phyloP scores from a whole-genome alignment of 2,113 vertebrate species.

The Phrynosoma platyrhinos region DNA sequence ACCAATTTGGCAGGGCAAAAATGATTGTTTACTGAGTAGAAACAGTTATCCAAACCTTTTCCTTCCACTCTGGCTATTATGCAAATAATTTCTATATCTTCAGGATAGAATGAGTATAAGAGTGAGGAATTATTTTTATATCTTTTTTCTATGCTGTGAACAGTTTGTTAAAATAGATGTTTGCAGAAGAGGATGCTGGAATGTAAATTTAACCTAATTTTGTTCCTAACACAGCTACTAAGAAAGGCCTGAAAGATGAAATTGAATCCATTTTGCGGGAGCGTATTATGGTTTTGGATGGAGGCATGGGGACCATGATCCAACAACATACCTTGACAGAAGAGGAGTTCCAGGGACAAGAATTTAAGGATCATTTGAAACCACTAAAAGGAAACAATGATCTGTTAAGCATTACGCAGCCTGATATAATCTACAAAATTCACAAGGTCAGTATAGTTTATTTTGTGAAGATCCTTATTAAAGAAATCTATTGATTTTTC shows the following conservation, averaged over 20 bases:
- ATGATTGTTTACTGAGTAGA: too few relatives aligned
- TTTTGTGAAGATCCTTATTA: background rate
- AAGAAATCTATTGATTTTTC: background rate
- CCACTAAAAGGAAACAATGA: conserved; percentile 95
- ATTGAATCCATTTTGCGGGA: conserved; percentile 82
- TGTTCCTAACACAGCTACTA: conserved; percentile 46
- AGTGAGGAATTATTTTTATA: too few relatives aligned
- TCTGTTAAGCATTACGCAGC: conserved; percentile 91
- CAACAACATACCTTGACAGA: conserved; percentile 85
- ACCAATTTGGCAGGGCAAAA: background rate
- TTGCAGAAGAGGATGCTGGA: background rate
- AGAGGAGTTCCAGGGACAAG: conserved; percentile 86
- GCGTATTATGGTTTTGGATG: conserved; percentile 94
- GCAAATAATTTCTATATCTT: too few relatives aligned
- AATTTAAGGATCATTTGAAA: conserved; percentile 87
- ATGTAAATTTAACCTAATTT: background rate
- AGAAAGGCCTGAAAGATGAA: conserved; percentile 76
- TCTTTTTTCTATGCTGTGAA: too few relatives aligned
- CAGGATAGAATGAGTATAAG: too few relatives aligned
- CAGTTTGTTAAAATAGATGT: background rate
- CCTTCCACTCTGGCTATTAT: too few relatives aligned
- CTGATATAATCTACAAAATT: conserved; percentile 87
- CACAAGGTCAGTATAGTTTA: conserved; percentile 85
- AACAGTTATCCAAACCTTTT: too few relatives aligned
- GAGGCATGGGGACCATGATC: conserved; percentile 99